These are phyloP conservation scores for Cephonodes hylas DNA, from an alignment of 2,888 invertebrate genomes.

Conservation along the genomic window DNA sequence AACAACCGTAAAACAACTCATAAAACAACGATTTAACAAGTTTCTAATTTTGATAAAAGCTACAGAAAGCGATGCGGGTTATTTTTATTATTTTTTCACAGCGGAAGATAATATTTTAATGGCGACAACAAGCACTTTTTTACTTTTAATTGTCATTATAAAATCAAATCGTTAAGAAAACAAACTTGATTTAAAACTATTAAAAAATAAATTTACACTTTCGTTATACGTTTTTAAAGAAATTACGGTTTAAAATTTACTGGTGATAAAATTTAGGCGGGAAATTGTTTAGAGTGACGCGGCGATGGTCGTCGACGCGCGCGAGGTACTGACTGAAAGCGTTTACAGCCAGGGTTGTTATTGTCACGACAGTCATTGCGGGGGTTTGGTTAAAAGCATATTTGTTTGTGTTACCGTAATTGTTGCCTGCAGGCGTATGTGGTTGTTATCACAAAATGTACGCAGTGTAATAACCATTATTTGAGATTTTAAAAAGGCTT, in stretches of 20 bases:
- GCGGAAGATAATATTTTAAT: not conserved
- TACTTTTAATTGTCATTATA: not conserved
- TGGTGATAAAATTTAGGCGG: constrained; percentile 44
- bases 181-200: too few relatives aligned
- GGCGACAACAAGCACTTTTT: not conserved
- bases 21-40: not conserved
- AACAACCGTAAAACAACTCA: not conserved
- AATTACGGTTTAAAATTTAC: not conserved
- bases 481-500: too few relatives aligned
- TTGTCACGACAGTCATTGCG: constrained; percentile 33
- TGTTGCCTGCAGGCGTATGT: not conserved
- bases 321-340: constrained; percentile 59
- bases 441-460: not conserved
- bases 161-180: too few relatives aligned
- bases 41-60: not conserved
- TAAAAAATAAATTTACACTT: too few relatives aligned
- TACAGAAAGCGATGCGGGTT: not conserved
- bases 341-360: constrained; percentile 44
- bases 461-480: not conserved
- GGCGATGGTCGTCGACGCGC: constrained; percentile 49
- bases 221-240: too few relatives aligned
- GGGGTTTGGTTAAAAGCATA: constrained; percentile 32
- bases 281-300: constrained; percentile 47
- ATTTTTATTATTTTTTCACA: not conserved
- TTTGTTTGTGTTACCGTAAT: constrained; percentile 13